Conservation (phyloP, 1,140 invertebrate genomes). For the Papilio xuthus region DNA sequence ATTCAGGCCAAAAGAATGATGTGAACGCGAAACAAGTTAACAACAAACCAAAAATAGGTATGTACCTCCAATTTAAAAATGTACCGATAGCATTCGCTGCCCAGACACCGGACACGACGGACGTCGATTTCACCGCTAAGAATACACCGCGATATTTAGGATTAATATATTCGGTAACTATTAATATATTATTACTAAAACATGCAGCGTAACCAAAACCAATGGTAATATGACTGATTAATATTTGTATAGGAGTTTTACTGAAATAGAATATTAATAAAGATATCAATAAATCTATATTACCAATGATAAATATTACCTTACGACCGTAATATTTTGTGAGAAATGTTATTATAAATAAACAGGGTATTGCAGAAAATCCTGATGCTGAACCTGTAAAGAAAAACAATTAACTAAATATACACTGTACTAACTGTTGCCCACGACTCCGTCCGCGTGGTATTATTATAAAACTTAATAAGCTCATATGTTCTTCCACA, state of each 20-base stretch:
- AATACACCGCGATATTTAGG: slow-evolving; percentile 54
- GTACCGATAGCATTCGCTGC: slow-evolving; percentile 56
- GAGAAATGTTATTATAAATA: slow-evolving; percentile 32
- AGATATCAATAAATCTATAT: slow-evolving; percentile 28
- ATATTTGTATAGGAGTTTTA: slow-evolving; percentile 44
- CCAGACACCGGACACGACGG: slow-evolving; percentile 56
- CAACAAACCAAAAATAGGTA: slow-evolving; percentile 50
- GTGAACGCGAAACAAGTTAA: slow-evolving; percentile 45
- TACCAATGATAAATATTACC: slow-evolving; percentile 38
- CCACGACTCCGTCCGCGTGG: too few species aligned
- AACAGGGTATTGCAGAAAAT: slow-evolving; percentile 41
- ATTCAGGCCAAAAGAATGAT: slow-evolving; percentile 52
- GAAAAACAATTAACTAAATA: too few species aligned
- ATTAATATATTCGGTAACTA: slow-evolving; percentile 50
- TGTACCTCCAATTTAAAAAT: slow-evolving; percentile 56
- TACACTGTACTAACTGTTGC: too few species aligned
- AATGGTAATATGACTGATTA: slow-evolving; percentile 50
- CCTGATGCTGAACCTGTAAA: slow-evolving; percentile 35
- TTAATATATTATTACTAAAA: slow-evolving; percentile 47
- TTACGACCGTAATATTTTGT: slow-evolving; percentile 39
- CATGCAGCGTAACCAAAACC: slow-evolving; percentile 47
- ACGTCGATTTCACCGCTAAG: slow-evolving; percentile 52
- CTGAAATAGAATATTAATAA: slow-evolving; percentile 49
- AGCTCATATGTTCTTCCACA: too few species aligned
- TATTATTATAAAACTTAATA: too few species aligned